These are phyloP conservation scores for Formica selysi DNA, from an alignment of 1,140 invertebrate genomes.

Conservation along the genomic window DNA sequence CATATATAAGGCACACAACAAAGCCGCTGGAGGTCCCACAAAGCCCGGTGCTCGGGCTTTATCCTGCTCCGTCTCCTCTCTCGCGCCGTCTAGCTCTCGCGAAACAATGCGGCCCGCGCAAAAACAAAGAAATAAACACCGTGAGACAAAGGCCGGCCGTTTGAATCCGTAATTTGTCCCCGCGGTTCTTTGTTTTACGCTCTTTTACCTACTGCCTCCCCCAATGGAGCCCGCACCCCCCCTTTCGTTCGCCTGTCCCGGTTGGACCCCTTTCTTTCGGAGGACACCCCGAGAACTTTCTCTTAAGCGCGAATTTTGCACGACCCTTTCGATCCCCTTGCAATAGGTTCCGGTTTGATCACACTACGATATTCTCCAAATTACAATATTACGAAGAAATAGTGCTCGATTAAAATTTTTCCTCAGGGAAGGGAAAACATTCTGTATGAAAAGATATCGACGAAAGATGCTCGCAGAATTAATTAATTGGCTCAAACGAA, in stretches of 20 bases:
- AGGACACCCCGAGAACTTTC: conserved; percentile 48
- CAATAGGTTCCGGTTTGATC: conserved; percentile 32
- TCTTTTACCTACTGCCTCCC: conserved; percentile 67
- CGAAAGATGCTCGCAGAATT: neutral
- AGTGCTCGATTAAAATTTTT: neutral
- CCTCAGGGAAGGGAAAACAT: too few relatives aligned
- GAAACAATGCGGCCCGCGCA: conserved; percentile 83
- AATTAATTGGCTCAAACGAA: conserved; percentile 26
- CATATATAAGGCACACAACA: conserved; percentile 56
- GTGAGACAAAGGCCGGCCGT: conserved; percentile 84
- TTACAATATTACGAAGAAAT: neutral
- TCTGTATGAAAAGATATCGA: too few relatives aligned
- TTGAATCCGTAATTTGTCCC: conserved; percentile 85
- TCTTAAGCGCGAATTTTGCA: conserved; percentile 54
- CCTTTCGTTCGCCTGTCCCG: conserved; percentile 34
- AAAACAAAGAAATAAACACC: conserved; percentile 86
- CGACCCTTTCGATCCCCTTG: conserved; percentile 64
- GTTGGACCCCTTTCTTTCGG: conserved; percentile 43
- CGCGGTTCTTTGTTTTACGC: conserved; percentile 82
- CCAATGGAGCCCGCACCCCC: conserved; percentile 61
- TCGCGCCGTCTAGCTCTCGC: conserved; percentile 32
- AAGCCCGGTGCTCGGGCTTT: conserved; percentile 61
- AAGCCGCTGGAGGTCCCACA: conserved; percentile 62
- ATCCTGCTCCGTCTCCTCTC: conserved; percentile 11
- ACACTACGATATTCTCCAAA: too few relatives aligned